Base-by-base conservation (phyloP, 1,140 invertebrate species). In the Berghia stephanieae region DNA sequence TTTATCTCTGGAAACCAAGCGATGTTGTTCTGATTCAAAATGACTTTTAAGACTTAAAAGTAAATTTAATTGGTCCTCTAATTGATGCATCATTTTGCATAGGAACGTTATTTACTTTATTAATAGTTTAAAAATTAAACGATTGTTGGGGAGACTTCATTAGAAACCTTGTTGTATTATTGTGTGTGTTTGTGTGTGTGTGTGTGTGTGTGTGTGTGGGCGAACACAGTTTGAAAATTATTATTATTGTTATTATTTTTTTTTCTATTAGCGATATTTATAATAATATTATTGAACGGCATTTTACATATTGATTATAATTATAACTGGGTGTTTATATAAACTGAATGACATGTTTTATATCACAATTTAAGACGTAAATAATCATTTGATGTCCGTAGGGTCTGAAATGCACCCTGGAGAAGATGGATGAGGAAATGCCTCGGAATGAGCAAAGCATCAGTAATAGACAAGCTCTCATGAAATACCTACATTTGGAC, bases 401-500 rank as follows among this genome's bases (percentile, higher is more conserved):
- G 87, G 87, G 87, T 31, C 69, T 88, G 36, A 85, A 85, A 69
- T 76, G 69, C 16, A 88, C 87, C 2, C 78, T 88, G 10, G 78
- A 84, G 57, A 78, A 84, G 27, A 83, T 88, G 83, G 87, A 88
- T 81, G 82, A 86, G 60, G 87, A 88, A 67, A 77, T 81, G 69
- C 86, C 87, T 3, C 52, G 87, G 38, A 78, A 80, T 63, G 80
- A 81, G 36, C 52, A 75, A 34, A 81, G 84, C 63, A 86, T 88
- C 24, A 87, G 82, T 77, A 88, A 88, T 75, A 81, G 87, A 81
- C 83, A 84, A 31, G 63, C 78, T 16, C 78, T 88, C 42, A 83
- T 87, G 74, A 87, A 86, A 79, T 83, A 86, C 75, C 70, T 87
- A 2, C 81, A 86, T 55, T 83, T 88, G 44, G 86, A 87, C 69